Evolutionary conservation across 2,797 vertebrate genomes (phyloP).

Genomic region (Leptoclinus maculatus): DNA sequence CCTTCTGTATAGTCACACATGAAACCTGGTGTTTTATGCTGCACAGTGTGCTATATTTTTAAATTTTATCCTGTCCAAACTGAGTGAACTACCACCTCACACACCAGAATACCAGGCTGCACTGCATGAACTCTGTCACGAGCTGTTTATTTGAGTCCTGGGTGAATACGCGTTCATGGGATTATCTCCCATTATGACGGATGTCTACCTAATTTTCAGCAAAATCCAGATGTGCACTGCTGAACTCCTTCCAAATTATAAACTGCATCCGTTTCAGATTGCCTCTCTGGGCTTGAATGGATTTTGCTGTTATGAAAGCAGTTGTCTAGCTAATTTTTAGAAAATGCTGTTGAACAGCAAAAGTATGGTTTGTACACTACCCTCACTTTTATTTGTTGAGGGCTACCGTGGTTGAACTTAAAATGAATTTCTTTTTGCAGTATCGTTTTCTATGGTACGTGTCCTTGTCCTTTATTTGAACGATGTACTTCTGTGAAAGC

Average conservation of each 20-base stretch:
- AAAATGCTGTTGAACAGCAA: conserved; percentile 39
- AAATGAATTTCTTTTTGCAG: not conserved
- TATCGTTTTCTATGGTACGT: not conserved
- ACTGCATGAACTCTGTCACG: conserved; percentile 28
- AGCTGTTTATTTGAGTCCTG: conserved; percentile 41
- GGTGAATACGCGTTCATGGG: conserved; percentile 33
- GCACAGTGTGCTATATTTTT: not conserved
- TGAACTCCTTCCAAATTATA: conserved; percentile 36
- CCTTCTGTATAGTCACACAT: conserved; percentile 22
- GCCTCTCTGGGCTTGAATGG: conserved; percentile 18
- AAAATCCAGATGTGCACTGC: conserved; percentile 56
- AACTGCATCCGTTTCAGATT: conserved; percentile 48
- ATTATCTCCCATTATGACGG: conserved; percentile 56
- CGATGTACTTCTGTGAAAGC: conserved; percentile 8
- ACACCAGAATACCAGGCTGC: not conserved
- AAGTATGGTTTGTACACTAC: conserved; percentile 9
- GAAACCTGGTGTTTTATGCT: conserved; percentile 13
- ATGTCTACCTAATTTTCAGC: conserved; percentile 55
- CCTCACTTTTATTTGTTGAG: not conserved
- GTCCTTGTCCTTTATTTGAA: conserved; percentile 16
- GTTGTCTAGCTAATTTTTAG: conserved; percentile 42
- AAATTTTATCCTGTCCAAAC: conserved; percentile 2
- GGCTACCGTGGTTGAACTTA: not conserved
- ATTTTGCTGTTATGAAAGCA: conserved; percentile 29
- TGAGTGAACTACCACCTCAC: conserved; percentile 8